Evolutionary conservation across 2,797 vertebrate genomes (phyloP), one percentile per base, ranked within the genome.

Genomic region (Acridotheres tristis): DNA sequence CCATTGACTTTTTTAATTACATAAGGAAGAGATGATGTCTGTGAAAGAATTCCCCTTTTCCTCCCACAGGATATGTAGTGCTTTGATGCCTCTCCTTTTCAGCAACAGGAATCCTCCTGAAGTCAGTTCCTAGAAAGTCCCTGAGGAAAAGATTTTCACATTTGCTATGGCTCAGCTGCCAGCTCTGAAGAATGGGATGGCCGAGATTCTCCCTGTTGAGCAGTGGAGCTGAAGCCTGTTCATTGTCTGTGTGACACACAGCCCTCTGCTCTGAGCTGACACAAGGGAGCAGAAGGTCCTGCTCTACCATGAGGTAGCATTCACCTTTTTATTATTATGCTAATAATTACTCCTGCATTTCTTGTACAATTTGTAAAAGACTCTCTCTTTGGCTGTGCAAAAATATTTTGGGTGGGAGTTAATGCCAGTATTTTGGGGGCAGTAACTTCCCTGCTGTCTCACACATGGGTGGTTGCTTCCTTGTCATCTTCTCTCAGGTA

Each of bases 1-100:
- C 89, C 94, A 96, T 94, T 89, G 89, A 92, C 92, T 86, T 92
- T 91, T 94, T 90, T 71, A 96, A 96, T 96, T 96, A 90, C 80
- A 94, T 90, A 95, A 96, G 93, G 91, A 96, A 92, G 85, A 86
- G 82, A 88, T 93, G 91, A 96, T 90, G 91, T 84, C 91, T 96
- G 94, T 4, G 3, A 96, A 93, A 96, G 92, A 96, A 96, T 96
- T 96, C 91, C 89, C 89, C 82, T 93, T 95, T 87, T 96, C 91
- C 95, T 96, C 96, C 92, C 94, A 95, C 85, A 90, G 94, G 92
- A 91, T 88, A 84, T 84, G 48, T 47, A 91, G 32, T 1, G 6
- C 94, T 96, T 97, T 96, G 89, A 95, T 91, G 85, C 77, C 69
- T 47, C 61, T 88, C 82, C 88, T 96, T 93, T 94, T 47, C 92